Conservation (phyloP, 2,888 invertebrate genomes). For the Coecobrya sp. region DNA sequence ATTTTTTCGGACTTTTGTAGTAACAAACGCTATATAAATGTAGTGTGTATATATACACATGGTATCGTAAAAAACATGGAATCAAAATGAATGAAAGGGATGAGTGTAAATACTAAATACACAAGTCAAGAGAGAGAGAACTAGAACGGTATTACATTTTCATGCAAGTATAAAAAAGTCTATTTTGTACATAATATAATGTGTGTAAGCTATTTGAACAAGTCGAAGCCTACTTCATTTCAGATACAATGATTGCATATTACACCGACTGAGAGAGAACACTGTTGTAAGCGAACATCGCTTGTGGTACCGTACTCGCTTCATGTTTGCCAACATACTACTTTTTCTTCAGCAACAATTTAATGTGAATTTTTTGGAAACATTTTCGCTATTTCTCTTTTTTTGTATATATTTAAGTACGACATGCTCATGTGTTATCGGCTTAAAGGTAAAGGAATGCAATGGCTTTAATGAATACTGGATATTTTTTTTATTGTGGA, state of each 20-base stretch:
- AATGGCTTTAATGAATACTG: neutral
- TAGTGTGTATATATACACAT: neutral
- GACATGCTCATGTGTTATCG: neutral
- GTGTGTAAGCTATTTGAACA: neutral
- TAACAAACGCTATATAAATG: neutral
- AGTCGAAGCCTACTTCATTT: neutral
- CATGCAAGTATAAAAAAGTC: neutral
- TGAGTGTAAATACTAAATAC: constrained; percentile 25
- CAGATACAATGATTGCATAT: constrained; percentile 9
- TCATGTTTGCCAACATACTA: constrained; percentile 9
- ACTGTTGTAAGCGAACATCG: neutral
- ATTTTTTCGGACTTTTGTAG: neutral
- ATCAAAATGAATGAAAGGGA: constrained; percentile 38
- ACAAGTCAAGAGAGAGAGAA: constrained; percentile 20
- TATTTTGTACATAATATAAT: neutral
- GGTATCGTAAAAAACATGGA: neutral
- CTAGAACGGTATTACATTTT: constrained; percentile 25
- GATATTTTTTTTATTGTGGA: neutral
- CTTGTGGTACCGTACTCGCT: constrained; percentile 45
- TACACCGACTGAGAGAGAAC: neutral
- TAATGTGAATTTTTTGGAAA: constrained; percentile 12
- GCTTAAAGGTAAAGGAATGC: neutral
- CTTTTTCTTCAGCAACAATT: constrained; percentile 10
- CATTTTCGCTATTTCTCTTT: constrained; percentile 5
- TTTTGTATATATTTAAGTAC: neutral